Evolutionary conservation across 2,888 invertebrate species (phyloP).

Genomic region (Drosophila cognata): DNA sequence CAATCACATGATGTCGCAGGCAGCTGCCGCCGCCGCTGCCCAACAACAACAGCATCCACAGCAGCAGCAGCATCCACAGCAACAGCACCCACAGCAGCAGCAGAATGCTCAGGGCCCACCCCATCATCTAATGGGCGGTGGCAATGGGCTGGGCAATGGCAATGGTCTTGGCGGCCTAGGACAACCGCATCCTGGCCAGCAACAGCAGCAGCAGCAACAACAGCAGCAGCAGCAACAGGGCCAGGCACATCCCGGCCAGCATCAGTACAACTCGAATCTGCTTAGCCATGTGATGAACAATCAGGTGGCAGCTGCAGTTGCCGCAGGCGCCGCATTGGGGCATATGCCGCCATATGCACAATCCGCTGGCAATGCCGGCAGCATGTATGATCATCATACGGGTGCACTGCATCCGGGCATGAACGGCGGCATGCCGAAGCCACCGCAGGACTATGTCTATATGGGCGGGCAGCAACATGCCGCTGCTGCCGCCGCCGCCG

Average conservation of each 20-base stretch:
- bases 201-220: slow-evolving; percentile 81
- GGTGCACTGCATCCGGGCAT: slow-evolving; percentile 81
- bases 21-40: slow-evolving; percentile 79
- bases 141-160: slow-evolving; percentile 84
- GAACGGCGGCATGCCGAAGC: slow-evolving; percentile 82
- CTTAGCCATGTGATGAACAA: slow-evolving; percentile 84
- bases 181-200: slow-evolving; percentile 86
- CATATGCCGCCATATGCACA: slow-evolving; percentile 83
- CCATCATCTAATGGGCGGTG: slow-evolving; percentile 85
- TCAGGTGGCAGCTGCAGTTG: slow-evolving; percentile 79
- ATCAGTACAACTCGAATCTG: slow-evolving; percentile 84
- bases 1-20: slow-evolving; percentile 84
- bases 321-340: slow-evolving; percentile 79
- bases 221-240: slow-evolving; percentile 55
- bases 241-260: slow-evolving; percentile 64
- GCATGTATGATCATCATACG: slow-evolving; percentile 84
- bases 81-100: slow-evolving; percentile 86
- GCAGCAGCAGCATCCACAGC: slow-evolving; percentile 85
- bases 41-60: slow-evolving; percentile 86
- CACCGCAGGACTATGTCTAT: slow-evolving; percentile 83
- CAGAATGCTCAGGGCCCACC: slow-evolving; percentile 86
- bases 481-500: slow-evolving; percentile 68
- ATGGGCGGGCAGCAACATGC: slow-evolving; percentile 84
- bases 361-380: slow-evolving; percentile 75
- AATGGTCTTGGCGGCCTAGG: slow-evolving; percentile 85